Conservation (phyloP, 1,140 invertebrate genomes). For the Philaenus spumarius region DNA sequence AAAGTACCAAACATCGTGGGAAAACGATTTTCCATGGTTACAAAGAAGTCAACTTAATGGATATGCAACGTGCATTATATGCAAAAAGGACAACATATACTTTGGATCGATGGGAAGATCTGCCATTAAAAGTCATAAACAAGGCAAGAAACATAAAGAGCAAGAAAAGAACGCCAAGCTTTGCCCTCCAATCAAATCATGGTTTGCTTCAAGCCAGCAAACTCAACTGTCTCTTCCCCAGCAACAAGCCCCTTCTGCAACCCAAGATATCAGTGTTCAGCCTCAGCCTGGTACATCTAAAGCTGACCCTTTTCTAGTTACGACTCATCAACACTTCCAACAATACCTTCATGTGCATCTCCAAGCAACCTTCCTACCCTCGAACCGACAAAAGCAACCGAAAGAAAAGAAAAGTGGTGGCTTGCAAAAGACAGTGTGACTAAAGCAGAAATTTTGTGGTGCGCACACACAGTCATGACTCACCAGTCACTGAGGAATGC, state of each 20-base stretch:
- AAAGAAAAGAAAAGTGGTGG: background rate
- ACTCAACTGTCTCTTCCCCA: background rate
- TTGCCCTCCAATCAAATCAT: background rate
- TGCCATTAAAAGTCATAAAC: background rate
- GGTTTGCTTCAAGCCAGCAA: background rate
- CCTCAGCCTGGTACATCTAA: too few relatives aligned
- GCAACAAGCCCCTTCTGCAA: too few relatives aligned
- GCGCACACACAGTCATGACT: too few relatives aligned
- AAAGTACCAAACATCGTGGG: background rate
- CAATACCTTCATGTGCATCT: background rate
- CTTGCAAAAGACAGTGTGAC: too few relatives aligned
- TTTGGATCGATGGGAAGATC: background rate
- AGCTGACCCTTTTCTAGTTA: background rate
- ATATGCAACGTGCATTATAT: background rate
- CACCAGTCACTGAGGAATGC: slow-evolving; percentile 15
- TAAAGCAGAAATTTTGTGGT: background rate
- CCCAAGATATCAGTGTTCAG: too few relatives aligned
- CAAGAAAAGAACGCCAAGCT: background rate
- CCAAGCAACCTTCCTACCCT: background rate
- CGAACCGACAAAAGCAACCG: background rate
- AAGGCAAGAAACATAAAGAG: background rate
- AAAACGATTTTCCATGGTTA: background rate
- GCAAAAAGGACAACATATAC: slow-evolving; percentile 1
- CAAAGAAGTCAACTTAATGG: background rate
- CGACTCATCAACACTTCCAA: background rate